These are phyloP conservation scores for Acleris sparsana DNA, from an alignment of 2,888 invertebrate genomes.

Conservation along the genomic window DNA sequence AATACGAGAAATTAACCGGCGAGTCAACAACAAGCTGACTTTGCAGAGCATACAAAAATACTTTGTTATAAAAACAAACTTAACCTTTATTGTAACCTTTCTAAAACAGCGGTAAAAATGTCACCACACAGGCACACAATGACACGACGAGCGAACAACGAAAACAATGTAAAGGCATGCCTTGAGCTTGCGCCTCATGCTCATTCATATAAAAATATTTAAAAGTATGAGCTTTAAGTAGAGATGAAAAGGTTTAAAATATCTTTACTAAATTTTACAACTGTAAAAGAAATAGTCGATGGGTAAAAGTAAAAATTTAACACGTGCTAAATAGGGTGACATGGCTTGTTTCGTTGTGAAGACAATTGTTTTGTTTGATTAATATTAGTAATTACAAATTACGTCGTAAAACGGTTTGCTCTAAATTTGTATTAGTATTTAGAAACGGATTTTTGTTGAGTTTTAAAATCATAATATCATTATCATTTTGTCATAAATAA, in stretches of 20 bases:
- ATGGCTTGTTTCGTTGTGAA: not conserved
- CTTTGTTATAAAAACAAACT: not conserved
- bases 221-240: constrained; percentile 1
- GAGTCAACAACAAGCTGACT: too few species aligned
- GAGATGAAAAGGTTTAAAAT: constrained; percentile 4
- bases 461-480: too few species aligned
- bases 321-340: constrained; percentile 32
- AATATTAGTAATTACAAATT: too few species aligned
- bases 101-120: constrained; percentile 1
- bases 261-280: not conserved
- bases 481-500: too few species aligned
- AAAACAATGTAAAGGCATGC: constrained; percentile 38
- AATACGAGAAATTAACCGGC: too few species aligned
- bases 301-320: constrained; percentile 25
- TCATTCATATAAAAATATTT: not conserved
- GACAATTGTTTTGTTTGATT: not conserved
- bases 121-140: constrained; percentile 9
- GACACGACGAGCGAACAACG: constrained; percentile 15
- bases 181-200: not conserved
- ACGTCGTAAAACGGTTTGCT: too few species aligned
- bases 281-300: constrained; percentile 14
- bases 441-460: too few species aligned
- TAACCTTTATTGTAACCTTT: not conserved
- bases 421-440: too few species aligned
- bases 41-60: too few species aligned